Evolutionary conservation across 2,888 invertebrate genomes (phyloP).

Genomic region (Rhorus exstirpatorius): DNA sequence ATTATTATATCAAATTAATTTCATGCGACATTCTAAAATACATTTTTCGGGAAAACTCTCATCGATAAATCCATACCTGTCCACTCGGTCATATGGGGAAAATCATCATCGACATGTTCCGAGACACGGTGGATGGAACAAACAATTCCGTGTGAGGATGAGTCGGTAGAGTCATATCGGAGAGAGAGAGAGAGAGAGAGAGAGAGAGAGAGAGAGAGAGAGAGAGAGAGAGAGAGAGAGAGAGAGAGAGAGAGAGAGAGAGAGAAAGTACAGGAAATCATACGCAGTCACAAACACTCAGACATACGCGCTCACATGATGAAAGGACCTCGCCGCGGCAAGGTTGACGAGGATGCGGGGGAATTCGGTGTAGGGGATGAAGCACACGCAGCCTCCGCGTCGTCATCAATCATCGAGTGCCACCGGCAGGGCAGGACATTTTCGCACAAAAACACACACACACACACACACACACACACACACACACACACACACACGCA

Average conservation of each 20-base stretch:
- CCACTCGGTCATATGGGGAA: constrained; percentile 30
- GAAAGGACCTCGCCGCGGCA: constrained; percentile 47
- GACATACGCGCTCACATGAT: constrained; percentile 53
- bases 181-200: constrained; percentile 47
- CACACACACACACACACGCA: constrained; percentile 81
- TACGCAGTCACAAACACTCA: constrained; percentile 59
- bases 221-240: constrained; percentile 10
- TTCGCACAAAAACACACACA: constrained; percentile 81
- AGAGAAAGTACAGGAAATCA: constrained; percentile 55
- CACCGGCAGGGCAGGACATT: constrained; percentile 83
- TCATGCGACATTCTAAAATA: too few relatives aligned
- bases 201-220: too few relatives aligned
- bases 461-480: constrained; percentile 73
- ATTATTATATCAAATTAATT: not conserved
- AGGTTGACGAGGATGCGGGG: constrained; percentile 42
- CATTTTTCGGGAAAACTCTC: constrained; percentile 9
- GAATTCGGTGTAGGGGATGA: constrained; percentile 44
- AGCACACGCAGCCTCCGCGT: constrained; percentile 74
- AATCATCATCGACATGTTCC: constrained; percentile 50
- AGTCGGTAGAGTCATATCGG: constrained; percentile 45
- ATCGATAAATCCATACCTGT: constrained; percentile 1
- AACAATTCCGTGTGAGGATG: constrained; percentile 45
- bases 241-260: constrained; percentile 12
- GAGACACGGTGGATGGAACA: constrained; percentile 41
- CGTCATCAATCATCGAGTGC: constrained; percentile 85